Base-by-base conservation (phyloP, 2,797 vertebrate species). In the Sebastolobus alascanus region DNA sequence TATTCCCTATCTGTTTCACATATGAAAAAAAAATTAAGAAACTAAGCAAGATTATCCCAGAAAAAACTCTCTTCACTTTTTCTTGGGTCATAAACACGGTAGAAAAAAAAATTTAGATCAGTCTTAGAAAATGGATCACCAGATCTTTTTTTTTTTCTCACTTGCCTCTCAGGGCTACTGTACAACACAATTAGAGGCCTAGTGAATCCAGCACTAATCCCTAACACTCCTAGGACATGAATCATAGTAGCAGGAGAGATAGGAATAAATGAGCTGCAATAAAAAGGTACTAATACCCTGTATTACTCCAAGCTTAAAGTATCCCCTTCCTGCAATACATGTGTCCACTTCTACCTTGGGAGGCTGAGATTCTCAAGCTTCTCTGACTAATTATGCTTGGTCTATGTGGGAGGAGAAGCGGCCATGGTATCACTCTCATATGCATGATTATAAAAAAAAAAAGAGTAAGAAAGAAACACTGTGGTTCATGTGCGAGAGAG, bases 201-300 rank as follows among this genome's bases (percentile, higher is more conserved):
- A 67, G 87, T 87, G 85, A 90, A 91, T 93, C 85, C 87, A 71
- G 85, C 79, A 89, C 79, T 95, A 94, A 94, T 96, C 92, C 89
- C 68, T 40, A 79, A 86, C 89, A 83, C 87, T 92, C 90, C 64
- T 63, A 88, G 92, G 92, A 92, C 89, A 91, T 86, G 84, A 92
- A 90, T 92, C 79, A 87, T 73, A 81, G 87, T 75, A 80, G 82
- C 82, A 59, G 87, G 66, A 88, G 66, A 88, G 89, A 90, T 87
- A 86, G 69, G 80, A 93, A 90, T 92, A 93, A 94, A 94, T 90
- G 77, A 93, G 84, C 85, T 80, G 83, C 85, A 93, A 89, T 93
- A 92, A 93, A 93, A 93, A 94, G 74, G 80, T 90, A 85, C 84
- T 94, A 93, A 94, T 90, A 92, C 84, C 87, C 74, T 43, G 74